Conservation (phyloP, 2,113 vertebrate species). For the Psammodynastes pulverulentus region DNA sequence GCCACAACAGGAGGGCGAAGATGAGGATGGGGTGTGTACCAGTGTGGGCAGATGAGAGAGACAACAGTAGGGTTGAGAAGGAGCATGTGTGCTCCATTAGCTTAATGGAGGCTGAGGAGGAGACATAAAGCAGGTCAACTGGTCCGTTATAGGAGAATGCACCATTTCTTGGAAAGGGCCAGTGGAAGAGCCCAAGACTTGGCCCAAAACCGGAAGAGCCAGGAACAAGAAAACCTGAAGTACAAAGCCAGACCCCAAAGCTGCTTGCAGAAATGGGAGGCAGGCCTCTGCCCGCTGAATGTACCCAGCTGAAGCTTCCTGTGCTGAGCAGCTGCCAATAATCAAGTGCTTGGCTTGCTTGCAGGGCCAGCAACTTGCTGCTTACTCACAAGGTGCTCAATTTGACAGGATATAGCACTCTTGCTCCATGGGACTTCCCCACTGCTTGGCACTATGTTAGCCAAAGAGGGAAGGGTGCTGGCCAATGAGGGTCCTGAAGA, state of each 20-base stretch:
- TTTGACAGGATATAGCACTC: background rate
- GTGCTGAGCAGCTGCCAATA: background rate
- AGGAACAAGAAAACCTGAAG: background rate
- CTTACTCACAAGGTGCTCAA: background rate
- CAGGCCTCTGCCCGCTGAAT: background rate
- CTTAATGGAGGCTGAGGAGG: background rate
- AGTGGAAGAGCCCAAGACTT: background rate
- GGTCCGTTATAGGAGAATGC: background rate
- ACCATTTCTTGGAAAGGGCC: background rate
- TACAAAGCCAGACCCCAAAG: background rate
- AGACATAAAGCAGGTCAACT: background rate
- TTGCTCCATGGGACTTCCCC: background rate
- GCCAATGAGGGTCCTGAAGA: background rate
- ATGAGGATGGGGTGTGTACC: background rate
- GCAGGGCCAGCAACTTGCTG: background rate
- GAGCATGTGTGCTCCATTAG: background rate
- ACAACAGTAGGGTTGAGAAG: background rate
- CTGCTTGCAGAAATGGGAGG: background rate
- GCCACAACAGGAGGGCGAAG: background rate
- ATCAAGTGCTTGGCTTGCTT: background rate
- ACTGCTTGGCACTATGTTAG: background rate
- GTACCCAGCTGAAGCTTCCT: background rate
- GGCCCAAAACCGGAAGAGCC: background rate
- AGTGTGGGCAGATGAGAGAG: background rate
- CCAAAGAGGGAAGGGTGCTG: background rate